Evolutionary conservation across 2,797 vertebrate genomes (phyloP).

Genomic region (Columba guinea): DNA sequence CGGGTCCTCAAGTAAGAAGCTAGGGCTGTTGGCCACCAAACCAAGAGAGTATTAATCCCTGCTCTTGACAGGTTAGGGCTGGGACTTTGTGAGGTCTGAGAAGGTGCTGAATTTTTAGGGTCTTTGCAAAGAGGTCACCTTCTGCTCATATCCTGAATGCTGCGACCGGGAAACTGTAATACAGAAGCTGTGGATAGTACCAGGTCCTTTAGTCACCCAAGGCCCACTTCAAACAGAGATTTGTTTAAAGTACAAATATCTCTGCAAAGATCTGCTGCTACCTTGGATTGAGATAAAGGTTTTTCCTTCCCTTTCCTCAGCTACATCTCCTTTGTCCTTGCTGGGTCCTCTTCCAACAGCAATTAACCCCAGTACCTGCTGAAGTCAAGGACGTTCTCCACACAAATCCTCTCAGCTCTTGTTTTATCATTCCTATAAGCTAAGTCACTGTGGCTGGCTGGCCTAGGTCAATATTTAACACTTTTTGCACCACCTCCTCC

Average conservation of each 20-base stretch:
- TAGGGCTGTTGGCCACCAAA: not conserved
- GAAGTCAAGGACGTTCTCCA: slow-evolving; percentile 9
- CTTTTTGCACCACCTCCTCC: not conserved
- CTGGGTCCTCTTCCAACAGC: not conserved
- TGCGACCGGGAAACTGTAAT: not conserved
- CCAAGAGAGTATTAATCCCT: not conserved
- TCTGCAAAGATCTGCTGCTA: not conserved
- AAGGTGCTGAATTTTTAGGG: not conserved
- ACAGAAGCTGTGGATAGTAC: not conserved
- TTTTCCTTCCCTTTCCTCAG: not conserved
- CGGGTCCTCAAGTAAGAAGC: not conserved
- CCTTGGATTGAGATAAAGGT: not conserved
- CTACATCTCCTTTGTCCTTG: not conserved
- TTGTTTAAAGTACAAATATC: not conserved
- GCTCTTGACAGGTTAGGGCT: not conserved
- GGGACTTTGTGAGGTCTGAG: not conserved
- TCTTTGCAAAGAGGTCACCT: not conserved
- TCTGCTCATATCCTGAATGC: not conserved
- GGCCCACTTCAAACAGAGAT: not conserved
- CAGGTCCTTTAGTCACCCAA: not conserved
- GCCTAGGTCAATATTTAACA: not conserved
- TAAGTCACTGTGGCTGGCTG: not conserved
- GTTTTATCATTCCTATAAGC: not conserved
- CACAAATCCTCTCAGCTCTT: not conserved
- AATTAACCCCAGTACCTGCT: slow-evolving; percentile 1